These are phyloP conservation scores for Porites rus DNA, from an alignment of 92 coral and sea anemone species.

Conservation along the genomic window DNA sequence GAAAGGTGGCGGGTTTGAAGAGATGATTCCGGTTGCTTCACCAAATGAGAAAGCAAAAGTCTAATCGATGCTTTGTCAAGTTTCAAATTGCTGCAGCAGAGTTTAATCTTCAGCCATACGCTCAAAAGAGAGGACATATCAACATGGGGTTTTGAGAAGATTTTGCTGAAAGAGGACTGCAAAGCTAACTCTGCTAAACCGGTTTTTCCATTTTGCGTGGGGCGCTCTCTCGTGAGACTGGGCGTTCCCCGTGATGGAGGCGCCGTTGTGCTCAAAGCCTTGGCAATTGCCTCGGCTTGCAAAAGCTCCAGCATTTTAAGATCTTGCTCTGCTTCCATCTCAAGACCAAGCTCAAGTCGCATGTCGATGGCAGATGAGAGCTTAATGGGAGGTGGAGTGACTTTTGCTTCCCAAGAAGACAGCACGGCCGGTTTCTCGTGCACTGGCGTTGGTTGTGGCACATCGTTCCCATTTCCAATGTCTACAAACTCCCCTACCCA, in stretches of 20 bases:
- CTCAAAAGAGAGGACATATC: conserved; percentile 59
- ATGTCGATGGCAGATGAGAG: conserved; percentile 90
- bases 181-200: conserved; percentile 1
- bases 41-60: conserved; percentile 10
- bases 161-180: conserved; percentile 55
- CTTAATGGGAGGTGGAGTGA: conserved; percentile 68
- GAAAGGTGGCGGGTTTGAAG: conserved; percentile 25
- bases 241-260: conserved; percentile 15
- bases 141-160: conserved; percentile 56
- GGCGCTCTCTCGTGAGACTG: conserved; percentile 18
- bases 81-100: conserved; percentile 8
- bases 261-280: conserved; percentile 62
- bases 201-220: conserved; percentile 18
- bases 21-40: neutral
- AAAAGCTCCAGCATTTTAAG: conserved; percentile 77
- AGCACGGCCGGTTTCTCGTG: conserved; percentile 16
- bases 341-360: conserved; percentile 91
- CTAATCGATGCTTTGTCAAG: conserved; percentile 12
- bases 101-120: conserved; percentile 58
- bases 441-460: conserved; percentile 49
- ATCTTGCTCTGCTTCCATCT: conserved; percentile 97
- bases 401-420: conserved; percentile 29
- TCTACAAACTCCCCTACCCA: conserved; percentile 40
- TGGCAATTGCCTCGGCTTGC: conserved; percentile 76
- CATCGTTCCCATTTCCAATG: conserved; percentile 14